These are phyloP conservation scores for Agapornis canus DNA, from an alignment of 2,797 vertebrate species.

Conservation along the genomic window DNA sequence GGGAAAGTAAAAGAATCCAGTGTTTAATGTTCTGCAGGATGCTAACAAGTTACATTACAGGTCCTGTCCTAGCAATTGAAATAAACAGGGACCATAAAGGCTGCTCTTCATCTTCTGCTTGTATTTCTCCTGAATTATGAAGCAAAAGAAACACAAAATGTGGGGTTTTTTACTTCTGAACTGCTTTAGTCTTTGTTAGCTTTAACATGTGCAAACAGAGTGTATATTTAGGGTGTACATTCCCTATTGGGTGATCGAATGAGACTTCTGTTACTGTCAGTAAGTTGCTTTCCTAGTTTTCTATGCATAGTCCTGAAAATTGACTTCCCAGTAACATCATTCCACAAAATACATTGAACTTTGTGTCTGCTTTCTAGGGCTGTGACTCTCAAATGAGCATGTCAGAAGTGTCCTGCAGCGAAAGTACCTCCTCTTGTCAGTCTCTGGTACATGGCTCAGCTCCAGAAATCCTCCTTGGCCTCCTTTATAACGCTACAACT, in stretches of 20 bases:
- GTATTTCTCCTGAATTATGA: background rate
- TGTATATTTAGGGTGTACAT: background rate
- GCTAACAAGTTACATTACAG: background rate
- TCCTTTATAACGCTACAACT: conserved; percentile 97
- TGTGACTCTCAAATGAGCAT: conserved; percentile 92
- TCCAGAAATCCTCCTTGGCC: conserved; percentile 94
- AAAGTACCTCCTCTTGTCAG: conserved; percentile 93
- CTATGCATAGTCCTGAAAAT: background rate
- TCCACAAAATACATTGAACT: conserved; percentile 11
- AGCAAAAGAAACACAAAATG: background rate
- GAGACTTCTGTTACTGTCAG: background rate
- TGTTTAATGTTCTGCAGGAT: background rate
- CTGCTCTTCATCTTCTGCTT: background rate
- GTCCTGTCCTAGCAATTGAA: background rate
- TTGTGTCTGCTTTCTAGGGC: conserved; percentile 77
- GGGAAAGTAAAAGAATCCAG: background rate
- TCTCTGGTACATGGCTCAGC: conserved; percentile 90
- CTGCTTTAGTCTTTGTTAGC: background rate
- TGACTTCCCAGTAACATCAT: background rate
- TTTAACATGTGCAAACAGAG: background rate
- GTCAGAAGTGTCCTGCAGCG: conserved; percentile 93
- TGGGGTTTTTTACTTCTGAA: background rate
- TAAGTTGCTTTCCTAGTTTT: background rate
- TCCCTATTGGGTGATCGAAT: background rate
- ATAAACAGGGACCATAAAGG: background rate